phyloP scores from a whole-genome alignment of 2,113 vertebrate species.

The Halcyon senegalensis region DNA sequence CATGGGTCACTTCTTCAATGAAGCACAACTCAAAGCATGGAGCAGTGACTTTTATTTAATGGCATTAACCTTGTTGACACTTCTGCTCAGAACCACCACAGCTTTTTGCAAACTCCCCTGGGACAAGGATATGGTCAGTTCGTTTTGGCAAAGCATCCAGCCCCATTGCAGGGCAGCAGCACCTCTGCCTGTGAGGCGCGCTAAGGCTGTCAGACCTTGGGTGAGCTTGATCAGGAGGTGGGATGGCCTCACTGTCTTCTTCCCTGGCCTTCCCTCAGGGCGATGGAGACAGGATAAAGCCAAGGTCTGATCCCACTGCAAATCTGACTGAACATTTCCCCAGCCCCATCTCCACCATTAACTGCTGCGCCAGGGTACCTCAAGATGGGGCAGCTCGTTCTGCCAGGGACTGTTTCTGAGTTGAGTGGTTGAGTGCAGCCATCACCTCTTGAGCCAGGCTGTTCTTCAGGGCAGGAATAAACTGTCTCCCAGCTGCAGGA shows the following conservation, averaged over 20 bases:
- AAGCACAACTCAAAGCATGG: background rate
- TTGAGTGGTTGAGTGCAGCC: accelerated
- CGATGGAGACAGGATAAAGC: background rate
- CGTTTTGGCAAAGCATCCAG: accelerated
- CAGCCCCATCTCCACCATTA: background rate
- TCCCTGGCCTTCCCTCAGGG: background rate
- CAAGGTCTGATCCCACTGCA: background rate
- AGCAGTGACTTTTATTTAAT: background rate
- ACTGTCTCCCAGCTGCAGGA: background rate
- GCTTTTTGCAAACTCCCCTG: background rate
- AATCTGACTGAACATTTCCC: background rate
- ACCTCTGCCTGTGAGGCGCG: background rate
- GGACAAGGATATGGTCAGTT: background rate
- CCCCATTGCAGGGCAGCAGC: background rate
- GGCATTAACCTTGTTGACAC: accelerated
- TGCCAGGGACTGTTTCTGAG: background rate
- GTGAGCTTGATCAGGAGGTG: accelerated
- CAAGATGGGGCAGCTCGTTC: accelerated
- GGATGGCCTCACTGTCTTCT: background rate
- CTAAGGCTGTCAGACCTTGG: background rate
- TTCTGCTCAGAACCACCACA: background rate
- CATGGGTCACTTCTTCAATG: background rate
- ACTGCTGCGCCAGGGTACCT: background rate
- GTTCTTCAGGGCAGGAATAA: background rate
- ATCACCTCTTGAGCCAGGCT: background rate